Percentiles rank a stretch among this genome's conserved stretches.
Conservation (phyloP, 2,888 invertebrate species). For the Acanthosepion pharaonis region DNA sequence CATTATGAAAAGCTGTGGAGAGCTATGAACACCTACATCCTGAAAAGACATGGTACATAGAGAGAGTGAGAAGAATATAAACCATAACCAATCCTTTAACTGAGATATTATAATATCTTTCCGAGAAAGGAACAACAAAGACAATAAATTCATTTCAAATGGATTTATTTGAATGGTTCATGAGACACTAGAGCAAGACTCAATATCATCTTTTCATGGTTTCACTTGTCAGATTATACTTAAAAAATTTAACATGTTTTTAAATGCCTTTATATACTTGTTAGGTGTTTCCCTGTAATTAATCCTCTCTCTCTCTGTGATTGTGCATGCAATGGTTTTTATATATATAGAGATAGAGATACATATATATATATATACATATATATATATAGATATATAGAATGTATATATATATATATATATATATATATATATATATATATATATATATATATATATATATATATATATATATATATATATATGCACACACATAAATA, state of each 20-base stretch:
- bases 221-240: not conserved
- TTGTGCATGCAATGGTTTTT: no score
- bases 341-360: no score
- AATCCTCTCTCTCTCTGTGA: not conserved
- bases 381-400: no score
- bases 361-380: no score
- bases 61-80: not conserved
- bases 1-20: no score
- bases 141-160: not conserved
- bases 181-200: not conserved
- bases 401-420: no score
- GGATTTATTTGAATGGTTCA: not conserved
- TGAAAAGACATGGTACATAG: no score
- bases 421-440: no score
- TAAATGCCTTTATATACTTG: not conserved
- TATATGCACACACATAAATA: no score
- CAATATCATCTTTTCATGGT: not conserved
- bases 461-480: no score
- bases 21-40: no score
- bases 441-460: no score
- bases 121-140: not conserved
- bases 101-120: not conserved
- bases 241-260: not conserved
- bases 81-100: not conserved
- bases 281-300: not conserved